Evolutionary conservation across 2,797 vertebrate species (phyloP).

Genomic region (Jordanella pulchra): DNA sequence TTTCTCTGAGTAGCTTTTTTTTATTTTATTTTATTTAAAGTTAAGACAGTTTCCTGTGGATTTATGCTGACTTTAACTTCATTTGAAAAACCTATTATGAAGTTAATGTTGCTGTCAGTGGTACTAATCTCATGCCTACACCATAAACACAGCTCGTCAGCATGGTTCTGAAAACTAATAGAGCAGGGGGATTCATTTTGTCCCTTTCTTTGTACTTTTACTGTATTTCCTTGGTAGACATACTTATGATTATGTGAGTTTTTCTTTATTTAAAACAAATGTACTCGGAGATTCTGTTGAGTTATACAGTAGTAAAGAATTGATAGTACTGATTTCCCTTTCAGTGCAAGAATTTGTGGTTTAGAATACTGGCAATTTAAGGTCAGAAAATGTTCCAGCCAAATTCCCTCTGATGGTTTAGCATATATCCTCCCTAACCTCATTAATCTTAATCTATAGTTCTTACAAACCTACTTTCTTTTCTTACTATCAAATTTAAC

Average conservation of each 20-base stretch:
- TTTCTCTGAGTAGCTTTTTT: background rate
- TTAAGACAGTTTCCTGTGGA: slow-evolving; percentile 1
- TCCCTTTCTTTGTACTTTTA: background rate
- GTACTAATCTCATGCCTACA: slow-evolving; percentile 17
- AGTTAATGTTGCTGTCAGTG: background rate
- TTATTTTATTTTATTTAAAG: no score
- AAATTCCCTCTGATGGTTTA: slow-evolving; percentile 4
- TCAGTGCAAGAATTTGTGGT: background rate
- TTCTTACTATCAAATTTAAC: background rate
- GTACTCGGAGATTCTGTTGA: slow-evolving; percentile 6
- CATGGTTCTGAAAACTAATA: background rate
- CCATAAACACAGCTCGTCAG: slow-evolving; percentile 1
- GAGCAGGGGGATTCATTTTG: background rate
- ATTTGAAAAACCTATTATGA: slow-evolving; percentile 12
- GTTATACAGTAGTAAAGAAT: background rate
- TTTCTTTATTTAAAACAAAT: slow-evolving; percentile 1
- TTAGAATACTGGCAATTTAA: background rate
- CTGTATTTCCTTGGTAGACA: slow-evolving; percentile 2
- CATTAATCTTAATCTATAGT: slow-evolving; percentile 7
- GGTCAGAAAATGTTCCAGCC: background rate
- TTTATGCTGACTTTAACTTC: background rate
- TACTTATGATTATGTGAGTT: background rate
- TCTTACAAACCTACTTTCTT: slow-evolving; percentile 1
- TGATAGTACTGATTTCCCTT: background rate
- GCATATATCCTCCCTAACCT: slow-evolving; percentile 8